Evolutionary conservation across 2,113 vertebrate species (phyloP).

Genomic region (Platysteira castanea): DNA sequence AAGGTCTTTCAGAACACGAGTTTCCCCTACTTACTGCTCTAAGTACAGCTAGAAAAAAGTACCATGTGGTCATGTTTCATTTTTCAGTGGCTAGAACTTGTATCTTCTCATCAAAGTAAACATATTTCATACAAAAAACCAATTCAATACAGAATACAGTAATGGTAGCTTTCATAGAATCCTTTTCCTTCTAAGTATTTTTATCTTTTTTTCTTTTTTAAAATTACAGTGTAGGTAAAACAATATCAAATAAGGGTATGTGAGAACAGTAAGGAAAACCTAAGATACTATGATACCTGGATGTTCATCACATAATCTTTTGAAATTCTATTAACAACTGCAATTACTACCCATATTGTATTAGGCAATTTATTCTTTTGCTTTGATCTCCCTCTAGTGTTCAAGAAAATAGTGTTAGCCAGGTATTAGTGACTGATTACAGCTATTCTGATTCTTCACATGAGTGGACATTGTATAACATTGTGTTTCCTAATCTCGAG

Average conservation of each 20-base stretch:
- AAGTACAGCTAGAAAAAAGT: neutral
- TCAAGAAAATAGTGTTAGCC: neutral
- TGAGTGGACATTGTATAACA: neutral
- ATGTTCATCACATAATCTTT: neutral
- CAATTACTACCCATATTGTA: neutral
- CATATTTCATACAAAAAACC: neutral
- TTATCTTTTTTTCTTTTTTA: neutral
- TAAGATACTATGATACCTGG: neutral
- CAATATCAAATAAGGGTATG: neutral
- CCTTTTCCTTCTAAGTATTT: neutral
- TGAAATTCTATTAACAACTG: neutral
- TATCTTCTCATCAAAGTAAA: neutral
- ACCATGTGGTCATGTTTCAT: accelerated
- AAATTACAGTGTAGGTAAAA: neutral
- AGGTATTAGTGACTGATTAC: neutral
- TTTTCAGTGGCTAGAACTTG: neutral
- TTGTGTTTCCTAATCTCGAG: neutral
- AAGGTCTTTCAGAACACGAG: neutral
- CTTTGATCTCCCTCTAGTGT: constrained; percentile 64
- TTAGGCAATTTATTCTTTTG: constrained; percentile 29
- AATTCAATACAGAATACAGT: neutral
- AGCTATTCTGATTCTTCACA: neutral
- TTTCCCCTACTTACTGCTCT: neutral
- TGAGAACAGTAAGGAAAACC: neutral
- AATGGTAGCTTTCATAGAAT: neutral